phyloP scores from a whole-genome alignment of 2,113 vertebrate genomes.

The Isurus oxyrinchus region DNA sequence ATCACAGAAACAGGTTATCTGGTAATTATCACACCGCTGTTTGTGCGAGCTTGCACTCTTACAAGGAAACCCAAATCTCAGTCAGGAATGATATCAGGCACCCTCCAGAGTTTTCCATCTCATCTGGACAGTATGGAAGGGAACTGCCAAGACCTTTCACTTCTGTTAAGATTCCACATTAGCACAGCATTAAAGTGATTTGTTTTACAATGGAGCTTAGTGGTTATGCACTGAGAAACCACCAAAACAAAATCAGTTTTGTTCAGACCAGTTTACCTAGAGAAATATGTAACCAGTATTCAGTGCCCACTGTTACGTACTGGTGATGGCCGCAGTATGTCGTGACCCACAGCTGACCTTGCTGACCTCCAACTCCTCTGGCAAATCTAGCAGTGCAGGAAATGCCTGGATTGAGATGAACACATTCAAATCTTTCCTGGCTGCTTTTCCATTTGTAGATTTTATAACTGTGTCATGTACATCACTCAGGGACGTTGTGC shows the following conservation, averaged over 20 bases:
- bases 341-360: conserved; percentile 82
- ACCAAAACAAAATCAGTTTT: background rate
- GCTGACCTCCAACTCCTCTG: conserved; percentile 54
- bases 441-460: rapidly evolving
- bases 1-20: too few relatives aligned
- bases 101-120: background rate
- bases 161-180: background rate
- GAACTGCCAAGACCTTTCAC: background rate
- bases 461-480: rapidly evolving
- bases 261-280: too few relatives aligned
- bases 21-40: too few relatives aligned
- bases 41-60: background rate
- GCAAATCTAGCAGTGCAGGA: conserved; percentile 80
- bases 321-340: conserved; percentile 74
- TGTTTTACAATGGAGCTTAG: background rate
- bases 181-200: background rate
- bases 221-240: background rate
- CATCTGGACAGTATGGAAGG: background rate
- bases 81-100: background rate
- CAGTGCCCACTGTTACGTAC: conserved; percentile 55
- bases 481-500: rapidly evolving
- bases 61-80: background rate
- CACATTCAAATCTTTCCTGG: conserved; percentile 9
- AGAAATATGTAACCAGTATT: background rate
- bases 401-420: conserved; percentile 87